These are phyloP conservation scores for Mythimna pallens DNA, from an alignment of 2,888 invertebrate genomes.

Conservation along the genomic window DNA sequence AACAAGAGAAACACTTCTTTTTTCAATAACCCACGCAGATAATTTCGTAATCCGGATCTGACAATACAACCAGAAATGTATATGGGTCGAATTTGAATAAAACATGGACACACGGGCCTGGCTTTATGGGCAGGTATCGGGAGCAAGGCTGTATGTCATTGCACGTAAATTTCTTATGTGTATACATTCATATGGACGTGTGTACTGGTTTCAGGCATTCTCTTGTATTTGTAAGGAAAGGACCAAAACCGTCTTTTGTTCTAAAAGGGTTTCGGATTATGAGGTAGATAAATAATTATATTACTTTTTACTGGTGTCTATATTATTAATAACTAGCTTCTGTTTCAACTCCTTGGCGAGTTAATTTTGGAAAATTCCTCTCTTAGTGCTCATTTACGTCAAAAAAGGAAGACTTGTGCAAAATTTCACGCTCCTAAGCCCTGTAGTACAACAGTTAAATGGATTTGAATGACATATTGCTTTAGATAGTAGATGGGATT, in stretches of 20 bases:
- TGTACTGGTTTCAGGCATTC: constrained; percentile 24
- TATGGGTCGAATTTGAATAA: constrained; percentile 66
- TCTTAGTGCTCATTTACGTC: too few relatives aligned
- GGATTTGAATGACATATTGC: too few relatives aligned
- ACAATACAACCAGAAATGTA: constrained; percentile 46
- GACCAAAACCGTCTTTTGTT: neutral
- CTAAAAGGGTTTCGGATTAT: neutral
- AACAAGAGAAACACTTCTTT: neutral
- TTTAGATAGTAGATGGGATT: too few relatives aligned
- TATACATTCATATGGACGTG: constrained; percentile 18
- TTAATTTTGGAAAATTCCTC: too few relatives aligned
- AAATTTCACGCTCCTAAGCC: too few relatives aligned
- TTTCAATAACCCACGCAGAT: constrained; percentile 40
- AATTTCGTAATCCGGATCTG: constrained; percentile 18
- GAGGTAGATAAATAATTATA: too few relatives aligned
- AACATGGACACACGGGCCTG: constrained; percentile 55
- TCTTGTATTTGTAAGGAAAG: constrained; percentile 14
- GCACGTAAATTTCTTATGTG: constrained; percentile 54
- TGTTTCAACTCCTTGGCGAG: too few relatives aligned
- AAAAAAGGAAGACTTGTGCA: too few relatives aligned
- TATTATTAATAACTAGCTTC: too few relatives aligned
- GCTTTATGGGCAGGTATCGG: constrained; percentile 57
- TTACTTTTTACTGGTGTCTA: too few relatives aligned
- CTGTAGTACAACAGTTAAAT: too few relatives aligned
- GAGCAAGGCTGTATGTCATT: constrained; percentile 50